Evolutionary conservation across 1,140 invertebrate species (phyloP), one percentile per base, ranked within the genome.

Genomic region (Papilio machaon): DNA sequence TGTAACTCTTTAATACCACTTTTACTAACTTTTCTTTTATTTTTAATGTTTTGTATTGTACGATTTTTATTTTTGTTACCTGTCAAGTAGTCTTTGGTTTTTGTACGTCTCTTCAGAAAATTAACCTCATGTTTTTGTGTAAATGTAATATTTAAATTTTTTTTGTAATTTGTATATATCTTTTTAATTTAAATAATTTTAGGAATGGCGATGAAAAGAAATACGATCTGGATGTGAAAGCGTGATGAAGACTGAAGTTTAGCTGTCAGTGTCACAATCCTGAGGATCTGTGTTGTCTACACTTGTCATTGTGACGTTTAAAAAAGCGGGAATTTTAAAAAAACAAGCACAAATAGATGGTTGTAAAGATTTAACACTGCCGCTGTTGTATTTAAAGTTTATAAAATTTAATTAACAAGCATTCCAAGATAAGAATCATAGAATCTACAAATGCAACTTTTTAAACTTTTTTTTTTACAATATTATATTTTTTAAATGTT

Each of bases 121-220:
- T 67, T 70, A 15, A 70, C 30, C 35, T 35, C 5, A 38, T 4
- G 30, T 67, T 38, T 38, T 15, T 23, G 11, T 70, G 64, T 70
- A 70, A 70, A 60, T 60, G 30, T 35, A 54, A 17, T 54, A 15
- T 30, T 64, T 30, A 30, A 30, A 13, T 67, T 70, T 35, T 70
- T 9, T 9, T 6, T 64, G 13, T 19, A 30, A 1, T 52, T 82
- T 38, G 11, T 43, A 78, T 82, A 73, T 77, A 81, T 82, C 83
- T 82, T 82, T 81, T 80, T 80, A 85, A 74, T 88, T 82, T 81
- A 64, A 83, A 82, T 81, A 79, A 85, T 93, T 92, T 88, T 93
- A 94, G 93, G 91, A 83, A 94, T 77, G 92, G 90, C 49, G 87
- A 90, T 52, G 91, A 92, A 86, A 94, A 93, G 87, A 94, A 92